Evolutionary conservation across 2,888 invertebrate species (phyloP).

Genomic region (Ochlodes sylvanus): DNA sequence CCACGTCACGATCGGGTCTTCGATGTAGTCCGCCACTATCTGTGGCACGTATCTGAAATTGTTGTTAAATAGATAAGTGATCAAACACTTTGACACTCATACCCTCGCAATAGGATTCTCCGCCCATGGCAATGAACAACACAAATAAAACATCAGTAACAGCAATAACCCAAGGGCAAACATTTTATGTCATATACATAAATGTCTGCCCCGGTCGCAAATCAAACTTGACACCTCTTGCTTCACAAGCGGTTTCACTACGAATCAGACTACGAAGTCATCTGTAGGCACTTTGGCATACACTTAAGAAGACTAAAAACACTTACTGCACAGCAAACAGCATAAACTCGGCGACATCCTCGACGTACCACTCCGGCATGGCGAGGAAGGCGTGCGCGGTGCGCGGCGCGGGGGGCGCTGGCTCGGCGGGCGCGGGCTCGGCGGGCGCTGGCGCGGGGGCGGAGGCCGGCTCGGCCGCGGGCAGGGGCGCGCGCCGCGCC

Average conservation of each 20-base stretch:
- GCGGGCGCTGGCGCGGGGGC: constrained; percentile 81
- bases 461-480: constrained; percentile 86
- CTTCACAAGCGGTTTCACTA: too few relatives aligned
- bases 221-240: too few relatives aligned
- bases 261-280: too few relatives aligned
- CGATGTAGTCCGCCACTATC: constrained; percentile 90
- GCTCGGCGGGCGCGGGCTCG: constrained; percentile 83
- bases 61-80: background rate
- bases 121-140: too few relatives aligned
- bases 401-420: constrained; percentile 79
- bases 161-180: too few relatives aligned
- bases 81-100: constrained; percentile 48
- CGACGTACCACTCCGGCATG: constrained; percentile 98
- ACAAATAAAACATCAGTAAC: too few relatives aligned
- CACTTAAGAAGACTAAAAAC: too few relatives aligned
- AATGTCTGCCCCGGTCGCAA: too few relatives aligned
- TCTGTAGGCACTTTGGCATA: too few relatives aligned
- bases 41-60: constrained; percentile 89
- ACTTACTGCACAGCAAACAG: constrained; percentile 97
- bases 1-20: constrained; percentile 94
- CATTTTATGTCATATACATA: too few relatives aligned
- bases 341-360: constrained; percentile 98
- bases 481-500: constrained; percentile 72
- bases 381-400: constrained; percentile 91
- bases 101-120: too few relatives aligned